Percentiles rank a stretch among this genome's conserved stretches.
These are phyloP conservation scores for Ctenosaura bakeri DNA, from an alignment of 2,797 vertebrate genomes.

Conservation along the genomic window DNA sequence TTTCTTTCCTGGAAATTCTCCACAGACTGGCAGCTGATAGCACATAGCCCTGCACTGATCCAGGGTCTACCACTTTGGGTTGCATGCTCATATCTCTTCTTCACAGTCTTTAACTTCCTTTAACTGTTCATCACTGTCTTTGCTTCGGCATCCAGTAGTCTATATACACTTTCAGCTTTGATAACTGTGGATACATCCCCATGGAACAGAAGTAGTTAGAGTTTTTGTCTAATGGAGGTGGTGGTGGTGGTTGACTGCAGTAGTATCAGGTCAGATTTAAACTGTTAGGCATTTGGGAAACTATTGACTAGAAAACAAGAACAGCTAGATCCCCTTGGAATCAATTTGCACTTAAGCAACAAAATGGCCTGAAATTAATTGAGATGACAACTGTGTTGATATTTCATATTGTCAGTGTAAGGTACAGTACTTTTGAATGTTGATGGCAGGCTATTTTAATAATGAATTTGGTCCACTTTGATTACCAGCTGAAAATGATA, in stretches of 20 bases:
- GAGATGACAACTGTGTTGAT: neutral
- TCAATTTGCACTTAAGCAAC: neutral
- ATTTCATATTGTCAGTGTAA: constrained; percentile 9
- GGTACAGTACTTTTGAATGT: neutral
- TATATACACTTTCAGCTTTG: neutral
- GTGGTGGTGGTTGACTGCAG: neutral
- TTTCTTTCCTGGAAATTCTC: no score
- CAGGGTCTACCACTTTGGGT: no score
- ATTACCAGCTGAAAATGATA: constrained; percentile 20
- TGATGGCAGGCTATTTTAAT: neutral
- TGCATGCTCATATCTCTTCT: neutral
- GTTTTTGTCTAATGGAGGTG: neutral
- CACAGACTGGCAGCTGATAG: no score
- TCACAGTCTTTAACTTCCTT: neutral
- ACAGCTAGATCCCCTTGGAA: neutral
- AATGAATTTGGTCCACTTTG: constrained; percentile 27
- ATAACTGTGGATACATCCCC: neutral
- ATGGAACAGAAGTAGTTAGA: neutral
- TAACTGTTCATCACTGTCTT: neutral
- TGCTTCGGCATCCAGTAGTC: neutral
- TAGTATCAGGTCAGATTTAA: neutral
- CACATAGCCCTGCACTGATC: no score
- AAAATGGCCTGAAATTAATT: neutral
- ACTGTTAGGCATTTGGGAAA: neutral
- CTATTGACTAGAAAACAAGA: neutral